A percentile compares a stretch with the other conserved stretches of the same genome.
phyloP scores from a whole-genome alignment of 2,797 vertebrate genomes.

The Trachops cirrhosus region DNA sequence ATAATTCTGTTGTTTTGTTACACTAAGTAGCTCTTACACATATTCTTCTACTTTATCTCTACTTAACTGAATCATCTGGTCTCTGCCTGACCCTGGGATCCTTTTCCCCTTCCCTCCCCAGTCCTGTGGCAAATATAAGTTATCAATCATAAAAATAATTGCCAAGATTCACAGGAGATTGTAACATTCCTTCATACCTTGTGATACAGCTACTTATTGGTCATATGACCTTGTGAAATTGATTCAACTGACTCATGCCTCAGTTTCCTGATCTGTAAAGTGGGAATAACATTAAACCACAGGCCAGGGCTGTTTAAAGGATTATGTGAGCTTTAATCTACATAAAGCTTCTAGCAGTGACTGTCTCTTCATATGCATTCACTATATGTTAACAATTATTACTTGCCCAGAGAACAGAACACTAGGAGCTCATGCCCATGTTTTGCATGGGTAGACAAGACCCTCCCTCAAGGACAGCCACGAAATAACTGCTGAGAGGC shows the following conservation, averaged over 20 bases:
- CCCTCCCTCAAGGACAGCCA: neutral
- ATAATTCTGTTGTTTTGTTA: neutral
- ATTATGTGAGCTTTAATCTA: neutral
- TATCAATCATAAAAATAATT: neutral
- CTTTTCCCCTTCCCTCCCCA: neutral
- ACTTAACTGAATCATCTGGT: neutral
- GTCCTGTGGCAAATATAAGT: neutral
- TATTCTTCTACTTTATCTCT: neutral
- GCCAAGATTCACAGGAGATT: neutral
- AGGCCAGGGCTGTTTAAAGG: neutral
- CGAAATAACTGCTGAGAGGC: neutral
- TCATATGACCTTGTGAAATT: neutral
- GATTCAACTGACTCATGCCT: neutral
- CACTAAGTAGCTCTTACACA: neutral
- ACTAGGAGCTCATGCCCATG: neutral
- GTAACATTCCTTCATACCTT: neutral
- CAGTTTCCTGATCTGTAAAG: neutral
- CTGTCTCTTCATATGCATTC: neutral
- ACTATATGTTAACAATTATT: neutral
- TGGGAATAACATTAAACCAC: neutral
- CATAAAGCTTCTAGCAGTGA: neutral
- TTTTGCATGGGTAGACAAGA: neutral
- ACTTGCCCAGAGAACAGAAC: neutral
- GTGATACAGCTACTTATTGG: neutral
- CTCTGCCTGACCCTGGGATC: neutral